These are phyloP conservation scores for Hecatera dysodea DNA, from an alignment of 2,888 invertebrate species.

Conservation along the genomic window DNA sequence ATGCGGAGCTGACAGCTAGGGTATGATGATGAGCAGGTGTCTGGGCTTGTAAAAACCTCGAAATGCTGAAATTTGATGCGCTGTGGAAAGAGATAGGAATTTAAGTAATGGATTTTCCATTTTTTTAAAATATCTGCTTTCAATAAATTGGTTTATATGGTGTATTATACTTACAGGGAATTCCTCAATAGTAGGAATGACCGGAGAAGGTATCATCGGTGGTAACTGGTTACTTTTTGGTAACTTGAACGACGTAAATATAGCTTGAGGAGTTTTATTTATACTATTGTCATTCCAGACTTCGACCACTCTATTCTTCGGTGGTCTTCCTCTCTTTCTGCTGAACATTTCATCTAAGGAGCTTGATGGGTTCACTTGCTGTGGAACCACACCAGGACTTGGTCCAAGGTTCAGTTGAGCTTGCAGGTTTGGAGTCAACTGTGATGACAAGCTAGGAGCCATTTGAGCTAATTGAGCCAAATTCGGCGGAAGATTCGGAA, in stretches of 20 bases:
- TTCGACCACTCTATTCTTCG: slow-evolving; percentile 98
- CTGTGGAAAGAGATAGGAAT: slow-evolving; percentile 72
- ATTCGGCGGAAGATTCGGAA: slow-evolving; percentile 86
- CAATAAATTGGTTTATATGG: too few species aligned
- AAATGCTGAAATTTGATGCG: slow-evolving; percentile 92
- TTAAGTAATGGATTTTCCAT: neutral
- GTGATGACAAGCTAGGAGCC: slow-evolving; percentile 85
- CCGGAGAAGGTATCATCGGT: slow-evolving; percentile 83
- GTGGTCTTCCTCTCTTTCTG: slow-evolving; percentile 98
- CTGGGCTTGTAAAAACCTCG: slow-evolving; percentile 91
- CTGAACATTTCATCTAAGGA: slow-evolving; percentile 98
- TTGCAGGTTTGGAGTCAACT: slow-evolving; percentile 85
- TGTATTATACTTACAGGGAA: slow-evolving; percentile 82
- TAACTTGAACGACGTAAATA: slow-evolving; percentile 98
- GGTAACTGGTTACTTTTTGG: slow-evolving; percentile 92
- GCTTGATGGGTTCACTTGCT: slow-evolving; percentile 90
- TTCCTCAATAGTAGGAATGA: slow-evolving; percentile 85
- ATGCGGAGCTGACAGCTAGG: slow-evolving; percentile 93
- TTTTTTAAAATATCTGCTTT: neutral
- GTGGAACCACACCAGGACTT: slow-evolving; percentile 81
- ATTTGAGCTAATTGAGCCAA: slow-evolving; percentile 88
- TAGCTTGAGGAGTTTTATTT: slow-evolving; percentile 97
- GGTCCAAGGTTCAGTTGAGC: slow-evolving; percentile 85
- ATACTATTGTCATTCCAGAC: slow-evolving; percentile 96
- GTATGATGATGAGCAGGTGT: slow-evolving; percentile 93